Evolutionary conservation across 2,888 invertebrate species (phyloP), one percentile per base, ranked within the genome.

Genomic region (Drosophila limbata): DNA sequence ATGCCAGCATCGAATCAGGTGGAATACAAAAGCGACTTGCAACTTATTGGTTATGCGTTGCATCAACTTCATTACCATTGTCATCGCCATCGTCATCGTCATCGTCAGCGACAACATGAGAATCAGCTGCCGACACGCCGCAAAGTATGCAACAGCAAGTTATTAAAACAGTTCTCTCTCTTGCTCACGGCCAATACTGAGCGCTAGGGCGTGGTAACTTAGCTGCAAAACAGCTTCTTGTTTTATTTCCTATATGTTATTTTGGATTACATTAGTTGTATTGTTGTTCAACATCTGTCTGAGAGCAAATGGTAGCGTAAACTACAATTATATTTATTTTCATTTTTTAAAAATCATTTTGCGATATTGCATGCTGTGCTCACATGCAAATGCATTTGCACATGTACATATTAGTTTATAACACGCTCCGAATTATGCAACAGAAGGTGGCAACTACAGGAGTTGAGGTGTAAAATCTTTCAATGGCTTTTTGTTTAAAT

Each of bases 401-500:
- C 25, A 25, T 44, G 44, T n/a, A 5, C 25, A 5, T 5, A 44
- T 25, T 25, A n/a, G 44, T 44, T 21, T 2, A 42, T 13, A 13
- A 5, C 37, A 37, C 13, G 37, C n/a, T 13, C 37, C 37, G 6
- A 40, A 15, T 10, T 44, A 21, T 57, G 15, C 42, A 21, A 25
- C 15, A 17, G 5, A 21, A 21, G 66, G 39, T 52, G 40, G 35
- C 28, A 50, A 19, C 39, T 21, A 37, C 52, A 35, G 25, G 15
- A 25, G 17, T 15, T 11, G 35, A 45, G 35, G 21, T 47, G 37
- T 57, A 5, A 57, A 47, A 47, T 47, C 47, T 57, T 48, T 59
- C 17, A 45, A 44, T 44, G n/a, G 6, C 21, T 21, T 44, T 56
- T 25, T 37, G 37, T 21, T 19, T 4, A 45, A 55, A 47, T 40